phyloP scores from a whole-genome alignment of 2,888 invertebrate genomes.

The Drosophila parthenogenetica region DNA sequence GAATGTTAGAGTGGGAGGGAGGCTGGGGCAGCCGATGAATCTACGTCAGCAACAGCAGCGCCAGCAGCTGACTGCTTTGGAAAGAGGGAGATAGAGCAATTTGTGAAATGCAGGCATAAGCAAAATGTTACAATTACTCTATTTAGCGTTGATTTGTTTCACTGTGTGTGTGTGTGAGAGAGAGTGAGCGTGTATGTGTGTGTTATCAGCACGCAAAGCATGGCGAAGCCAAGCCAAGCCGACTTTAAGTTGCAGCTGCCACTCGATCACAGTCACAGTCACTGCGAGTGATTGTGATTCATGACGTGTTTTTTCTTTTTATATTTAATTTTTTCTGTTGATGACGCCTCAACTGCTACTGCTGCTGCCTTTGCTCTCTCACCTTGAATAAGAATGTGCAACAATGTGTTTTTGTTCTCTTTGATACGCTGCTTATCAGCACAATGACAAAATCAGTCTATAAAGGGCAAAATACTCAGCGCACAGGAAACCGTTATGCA shows the following conservation, averaged over 20 bases:
- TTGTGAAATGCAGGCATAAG: constrained; percentile 35
- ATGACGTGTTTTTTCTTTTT: constrained; percentile 51
- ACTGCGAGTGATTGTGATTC: constrained; percentile 63
- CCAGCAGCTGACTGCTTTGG: constrained; percentile 18
- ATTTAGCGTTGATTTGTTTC: constrained; percentile 46
- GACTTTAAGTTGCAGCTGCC: constrained; percentile 42
- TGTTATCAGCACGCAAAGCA: constrained; percentile 61
- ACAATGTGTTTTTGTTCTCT: constrained; percentile 18
- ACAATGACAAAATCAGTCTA: constrained; percentile 57
- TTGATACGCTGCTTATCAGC: constrained; percentile 27
- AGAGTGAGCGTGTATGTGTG: constrained; percentile 22
- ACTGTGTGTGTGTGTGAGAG: constrained; percentile 14
- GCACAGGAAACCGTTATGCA: constrained; percentile 43
- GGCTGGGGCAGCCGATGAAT: constrained; percentile 17
- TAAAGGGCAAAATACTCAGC: constrained; percentile 41
- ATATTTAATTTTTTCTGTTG: constrained; percentile 1
- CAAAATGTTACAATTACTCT: constrained; percentile 56
- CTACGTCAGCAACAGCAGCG: constrained; percentile 31
- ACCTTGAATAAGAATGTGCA: constrained; percentile 23
- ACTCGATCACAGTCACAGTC: constrained; percentile 32
- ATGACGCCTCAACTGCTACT: constrained; percentile 40
- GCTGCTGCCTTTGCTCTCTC: neutral
- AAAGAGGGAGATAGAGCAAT: constrained; percentile 13
- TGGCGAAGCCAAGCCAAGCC: constrained; percentile 15
- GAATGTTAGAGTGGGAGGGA: constrained; percentile 9